A percentile compares a stretch with the other conserved stretches of the same genome.
phyloP scores from a whole-genome alignment of 2,797 vertebrate genomes.

The Micrastur ruficollis region DNA sequence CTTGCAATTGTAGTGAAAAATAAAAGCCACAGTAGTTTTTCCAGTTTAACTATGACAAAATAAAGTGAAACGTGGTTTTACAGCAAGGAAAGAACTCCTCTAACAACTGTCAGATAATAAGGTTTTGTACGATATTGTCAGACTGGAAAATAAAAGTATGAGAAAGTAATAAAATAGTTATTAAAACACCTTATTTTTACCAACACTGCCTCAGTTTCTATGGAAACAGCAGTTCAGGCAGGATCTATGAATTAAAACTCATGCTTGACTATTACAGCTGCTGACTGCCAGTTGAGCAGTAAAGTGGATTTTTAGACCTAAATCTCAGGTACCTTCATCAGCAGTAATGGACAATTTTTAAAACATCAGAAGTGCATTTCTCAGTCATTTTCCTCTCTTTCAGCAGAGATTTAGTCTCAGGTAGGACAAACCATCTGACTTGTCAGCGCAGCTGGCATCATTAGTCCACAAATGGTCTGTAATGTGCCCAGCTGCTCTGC shows the following conservation, averaged over 20 bases:
- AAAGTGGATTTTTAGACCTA: not conserved
- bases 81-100: not conserved
- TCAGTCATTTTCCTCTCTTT: fast-evolving
- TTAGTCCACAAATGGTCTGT: fast-evolving
- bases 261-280: not conserved
- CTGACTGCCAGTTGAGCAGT: not conserved
- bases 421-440: fast-evolving
- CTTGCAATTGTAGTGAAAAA: not conserved
- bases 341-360: not conserved
- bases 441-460: fast-evolving
- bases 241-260: not conserved
- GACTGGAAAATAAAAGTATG: not conserved
- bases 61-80: not conserved
- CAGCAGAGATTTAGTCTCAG: not conserved
- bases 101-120: not conserved
- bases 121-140: not conserved
- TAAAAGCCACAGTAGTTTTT: not conserved
- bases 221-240: conserved; percentile 54
- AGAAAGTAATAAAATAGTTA: conserved; percentile 10
- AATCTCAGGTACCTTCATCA: not conserved
- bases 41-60: not conserved
- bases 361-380: not conserved
- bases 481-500: not conserved
- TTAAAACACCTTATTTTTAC: conserved; percentile 8
- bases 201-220: conserved; percentile 43